Percentiles rank a stretch among this genome's conserved stretches.
phyloP scores from a whole-genome alignment of 92 coral and sea anemone genomes.

The Heliopora coerulea region DNA sequence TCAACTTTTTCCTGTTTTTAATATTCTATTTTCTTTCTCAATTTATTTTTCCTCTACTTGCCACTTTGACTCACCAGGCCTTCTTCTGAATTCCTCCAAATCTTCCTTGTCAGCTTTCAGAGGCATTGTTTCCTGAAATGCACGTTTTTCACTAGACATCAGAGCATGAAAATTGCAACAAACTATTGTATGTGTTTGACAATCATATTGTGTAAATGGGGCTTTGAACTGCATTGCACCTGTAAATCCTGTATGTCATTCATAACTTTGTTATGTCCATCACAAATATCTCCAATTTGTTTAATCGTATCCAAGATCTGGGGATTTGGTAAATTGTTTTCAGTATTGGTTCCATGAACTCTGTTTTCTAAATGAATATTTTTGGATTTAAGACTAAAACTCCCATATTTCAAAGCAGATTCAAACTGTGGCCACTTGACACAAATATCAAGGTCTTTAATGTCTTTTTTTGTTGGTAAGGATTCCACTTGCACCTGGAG shows the following conservation, averaged over 20 bases:
- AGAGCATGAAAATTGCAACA: no score
- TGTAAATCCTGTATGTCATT: conserved; percentile 72
- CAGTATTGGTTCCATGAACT: conserved; percentile 58
- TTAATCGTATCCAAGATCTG: conserved; percentile 85
- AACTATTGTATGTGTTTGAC: neutral
- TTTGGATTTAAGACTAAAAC: conserved; percentile 64
- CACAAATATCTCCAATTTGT: conserved; percentile 86
- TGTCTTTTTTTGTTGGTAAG: conserved; percentile 87
- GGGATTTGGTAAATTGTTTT: conserved; percentile 61
- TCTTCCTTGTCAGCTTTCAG: conserved; percentile 88
- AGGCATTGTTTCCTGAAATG: conserved; percentile 85
- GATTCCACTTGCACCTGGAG: conserved; percentile 70
- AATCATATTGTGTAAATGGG: neutral
- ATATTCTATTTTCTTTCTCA: no score
- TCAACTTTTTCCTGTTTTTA: no score
- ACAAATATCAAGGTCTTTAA: conserved; percentile 76
- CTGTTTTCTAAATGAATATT: conserved; percentile 58
- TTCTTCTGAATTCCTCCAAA: conserved; percentile 75
- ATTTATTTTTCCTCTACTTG: no score
- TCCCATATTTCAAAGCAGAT: conserved; percentile 79
- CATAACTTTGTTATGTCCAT: conserved; percentile 65
- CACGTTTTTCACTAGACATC: neutral
- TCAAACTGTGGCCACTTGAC: conserved; percentile 98
- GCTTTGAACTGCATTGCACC: conserved; percentile 51
- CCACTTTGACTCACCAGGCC: conserved; percentile 78